phyloP scores from a whole-genome alignment of 2,113 vertebrate genomes.

The Morone chrysops region DNA sequence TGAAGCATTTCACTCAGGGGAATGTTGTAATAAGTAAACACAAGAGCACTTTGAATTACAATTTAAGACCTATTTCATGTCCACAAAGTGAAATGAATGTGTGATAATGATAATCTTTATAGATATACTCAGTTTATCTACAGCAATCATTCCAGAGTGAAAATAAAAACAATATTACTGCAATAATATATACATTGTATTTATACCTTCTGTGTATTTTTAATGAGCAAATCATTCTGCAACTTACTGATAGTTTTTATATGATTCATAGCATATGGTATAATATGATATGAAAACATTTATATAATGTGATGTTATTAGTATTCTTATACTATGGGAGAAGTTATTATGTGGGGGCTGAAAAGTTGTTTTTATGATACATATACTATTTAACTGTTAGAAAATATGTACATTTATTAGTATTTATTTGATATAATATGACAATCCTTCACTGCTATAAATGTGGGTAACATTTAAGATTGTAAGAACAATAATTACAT shows the following conservation, averaged over 20 bases:
- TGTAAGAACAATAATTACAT: constrained; percentile 17
- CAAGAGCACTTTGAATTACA: no score
- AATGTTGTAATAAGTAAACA: not conserved
- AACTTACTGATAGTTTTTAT: not conserved
- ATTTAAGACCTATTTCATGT: no score
- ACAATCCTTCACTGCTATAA: not conserved
- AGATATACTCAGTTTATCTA: not conserved
- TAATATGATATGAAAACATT: not conserved
- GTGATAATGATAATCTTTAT: not conserved
- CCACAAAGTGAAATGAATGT: not conserved
- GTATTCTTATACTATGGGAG: not conserved
- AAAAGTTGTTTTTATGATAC: not conserved
- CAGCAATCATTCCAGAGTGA: not conserved
- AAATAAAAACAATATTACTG: not conserved
- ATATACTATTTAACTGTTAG: not conserved
- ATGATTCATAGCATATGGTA: not conserved
- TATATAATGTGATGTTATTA: not conserved
- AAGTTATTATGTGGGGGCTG: not conserved
- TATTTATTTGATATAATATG: not conserved
- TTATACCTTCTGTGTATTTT: not conserved
- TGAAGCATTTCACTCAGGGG: not conserved
- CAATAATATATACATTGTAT: not conserved
- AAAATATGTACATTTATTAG: not conserved
- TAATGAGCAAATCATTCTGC: not conserved
- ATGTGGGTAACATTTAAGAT: constrained; percentile 7